phyloP scores from a whole-genome alignment of 2,113 vertebrate genomes.

The Hylia prasina region DNA sequence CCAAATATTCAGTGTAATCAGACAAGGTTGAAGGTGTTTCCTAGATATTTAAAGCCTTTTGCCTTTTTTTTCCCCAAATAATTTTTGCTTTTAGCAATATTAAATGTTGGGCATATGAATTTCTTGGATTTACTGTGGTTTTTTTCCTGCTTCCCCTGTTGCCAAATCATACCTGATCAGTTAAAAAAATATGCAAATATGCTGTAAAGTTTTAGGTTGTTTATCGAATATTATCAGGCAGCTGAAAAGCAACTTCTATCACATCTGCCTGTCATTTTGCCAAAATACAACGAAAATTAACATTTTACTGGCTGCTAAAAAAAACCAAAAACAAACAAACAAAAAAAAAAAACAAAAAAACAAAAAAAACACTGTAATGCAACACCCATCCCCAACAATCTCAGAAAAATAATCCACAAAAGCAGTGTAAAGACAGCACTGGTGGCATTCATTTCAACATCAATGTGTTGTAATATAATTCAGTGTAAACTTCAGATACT shows the following conservation, averaged over 20 bases:
- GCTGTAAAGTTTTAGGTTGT: neutral
- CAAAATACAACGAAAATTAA: neutral
- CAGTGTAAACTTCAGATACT: neutral
- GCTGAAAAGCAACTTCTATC: neutral
- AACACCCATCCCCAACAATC: rapidly evolving
- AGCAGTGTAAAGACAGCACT: neutral
- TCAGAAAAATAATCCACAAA: neutral
- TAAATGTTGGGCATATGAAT: neutral
- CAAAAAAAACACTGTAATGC: too few species aligned
- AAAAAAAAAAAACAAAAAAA: too few species aligned
- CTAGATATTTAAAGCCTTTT: neutral
- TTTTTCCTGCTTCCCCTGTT: neutral
- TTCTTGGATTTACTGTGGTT: neutral
- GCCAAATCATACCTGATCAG: neutral
- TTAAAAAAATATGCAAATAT: neutral
- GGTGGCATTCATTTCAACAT: neutral
- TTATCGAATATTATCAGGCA: neutral
- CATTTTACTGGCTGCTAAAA: neutral
- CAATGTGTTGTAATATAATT: neutral
- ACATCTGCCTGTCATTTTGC: neutral
- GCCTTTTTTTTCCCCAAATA: neutral
- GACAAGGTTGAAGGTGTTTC: neutral
- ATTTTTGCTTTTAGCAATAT: neutral
- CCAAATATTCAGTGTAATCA: neutral
- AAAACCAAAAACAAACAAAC: neutral